Conservation (phyloP, 2,888 invertebrate genomes). For the Epinotia bilunana region DNA sequence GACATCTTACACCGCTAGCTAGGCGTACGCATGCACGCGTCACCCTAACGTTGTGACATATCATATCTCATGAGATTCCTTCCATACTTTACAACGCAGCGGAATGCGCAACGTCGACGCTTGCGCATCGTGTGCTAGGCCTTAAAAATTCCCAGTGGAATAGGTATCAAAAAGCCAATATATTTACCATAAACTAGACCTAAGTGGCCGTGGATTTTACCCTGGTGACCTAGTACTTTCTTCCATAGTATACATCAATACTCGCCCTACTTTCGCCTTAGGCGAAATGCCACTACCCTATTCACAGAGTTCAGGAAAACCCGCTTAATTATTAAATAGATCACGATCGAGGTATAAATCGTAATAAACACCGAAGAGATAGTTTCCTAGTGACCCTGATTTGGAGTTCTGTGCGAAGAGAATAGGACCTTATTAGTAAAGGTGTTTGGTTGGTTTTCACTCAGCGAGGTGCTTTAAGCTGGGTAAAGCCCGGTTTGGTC, state of each 20-base stretch:
- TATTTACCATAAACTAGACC: too few species aligned
- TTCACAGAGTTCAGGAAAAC: constrained; percentile 18
- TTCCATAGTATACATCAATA: background rate
- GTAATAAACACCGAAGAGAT: constrained; percentile 42
- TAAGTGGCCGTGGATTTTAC: too few species aligned
- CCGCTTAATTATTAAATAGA: constrained; percentile 39
- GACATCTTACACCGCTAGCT: too few species aligned
- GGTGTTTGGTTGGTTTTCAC: background rate
- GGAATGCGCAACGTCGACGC: too few species aligned
- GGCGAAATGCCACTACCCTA: constrained; percentile 4
- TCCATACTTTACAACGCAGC: too few species aligned
- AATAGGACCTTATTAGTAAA: background rate
- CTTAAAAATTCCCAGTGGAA: too few species aligned
- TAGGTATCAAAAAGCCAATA: too few species aligned
- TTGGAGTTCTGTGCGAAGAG: background rate
- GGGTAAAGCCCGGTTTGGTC: constrained; percentile 30
- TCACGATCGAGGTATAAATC: constrained; percentile 42
- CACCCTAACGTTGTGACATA: too few species aligned
- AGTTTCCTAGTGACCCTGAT: constrained; percentile 41
- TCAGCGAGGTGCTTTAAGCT: constrained; percentile 4
- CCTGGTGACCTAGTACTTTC: background rate
- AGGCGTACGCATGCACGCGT: too few species aligned
- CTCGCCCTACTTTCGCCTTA: background rate
- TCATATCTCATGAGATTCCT: too few species aligned
- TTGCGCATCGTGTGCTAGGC: too few species aligned